Percentiles rank a stretch among this genome's conserved stretches.
Conservation (phyloP, 2,113 vertebrate genomes). For the Scophthalmus maximus region DNA sequence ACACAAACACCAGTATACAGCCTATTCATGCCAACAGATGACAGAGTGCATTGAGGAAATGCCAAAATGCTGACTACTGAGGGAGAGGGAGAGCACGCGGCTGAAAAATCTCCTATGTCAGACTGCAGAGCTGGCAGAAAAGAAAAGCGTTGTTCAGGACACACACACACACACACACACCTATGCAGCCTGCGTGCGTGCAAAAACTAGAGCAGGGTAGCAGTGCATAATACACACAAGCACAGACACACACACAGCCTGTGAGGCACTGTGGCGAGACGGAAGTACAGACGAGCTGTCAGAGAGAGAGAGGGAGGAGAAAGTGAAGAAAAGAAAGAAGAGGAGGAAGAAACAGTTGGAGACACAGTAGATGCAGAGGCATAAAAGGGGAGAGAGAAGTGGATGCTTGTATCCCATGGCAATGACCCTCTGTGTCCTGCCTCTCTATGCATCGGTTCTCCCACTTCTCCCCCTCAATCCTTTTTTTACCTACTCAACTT, state of each 20-base stretch:
- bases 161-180: conserved; percentile 62
- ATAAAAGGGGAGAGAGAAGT: neutral
- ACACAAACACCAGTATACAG: conserved; percentile 57
- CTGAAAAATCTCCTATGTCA: conserved; percentile 78
- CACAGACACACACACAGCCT: conserved; percentile 32
- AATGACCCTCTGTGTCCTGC: conserved; percentile 34
- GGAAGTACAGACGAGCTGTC: conserved; percentile 57
- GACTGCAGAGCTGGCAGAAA: conserved; percentile 78
- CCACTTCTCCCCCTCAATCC: conserved; percentile 5
- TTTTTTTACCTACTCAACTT: conserved; percentile 1
- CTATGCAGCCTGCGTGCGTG: conserved; percentile 51
- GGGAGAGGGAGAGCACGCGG: conserved; percentile 60
- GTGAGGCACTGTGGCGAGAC: conserved; percentile 58
- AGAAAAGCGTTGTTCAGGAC: conserved; percentile 69
- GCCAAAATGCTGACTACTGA: conserved; percentile 79
- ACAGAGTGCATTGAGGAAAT: conserved; percentile 76
- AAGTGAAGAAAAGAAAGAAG: conserved; percentile 24
- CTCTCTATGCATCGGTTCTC: conserved; percentile 10
- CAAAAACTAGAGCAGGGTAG: conserved; percentile 58
- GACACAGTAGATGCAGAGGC: conserved; percentile 8
- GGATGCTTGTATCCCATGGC: conserved; percentile 21
- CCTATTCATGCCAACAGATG: conserved; percentile 75
- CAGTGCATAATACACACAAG: conserved; percentile 51
- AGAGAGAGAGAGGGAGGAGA: conserved; percentile 37
- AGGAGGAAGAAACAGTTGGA: conserved; percentile 20